phyloP scores from a whole-genome alignment of 2,888 invertebrate species.

The Acanthopleura granulata region DNA sequence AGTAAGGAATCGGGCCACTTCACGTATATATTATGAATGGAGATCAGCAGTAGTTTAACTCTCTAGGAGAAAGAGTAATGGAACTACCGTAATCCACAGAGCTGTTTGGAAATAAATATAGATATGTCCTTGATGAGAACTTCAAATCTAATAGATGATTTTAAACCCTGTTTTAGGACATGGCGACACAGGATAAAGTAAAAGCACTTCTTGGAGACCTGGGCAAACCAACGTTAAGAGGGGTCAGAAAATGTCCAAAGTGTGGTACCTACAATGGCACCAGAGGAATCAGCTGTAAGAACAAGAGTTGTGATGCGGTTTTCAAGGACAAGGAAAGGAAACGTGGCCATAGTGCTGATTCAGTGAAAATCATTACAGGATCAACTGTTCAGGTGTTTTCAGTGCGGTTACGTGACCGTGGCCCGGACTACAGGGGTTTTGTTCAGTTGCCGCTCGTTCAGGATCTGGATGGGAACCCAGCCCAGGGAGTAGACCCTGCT shows the following conservation, averaged over 20 bases:
- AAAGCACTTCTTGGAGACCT: constrained; percentile 72
- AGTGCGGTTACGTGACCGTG: constrained; percentile 78
- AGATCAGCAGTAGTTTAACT: no score
- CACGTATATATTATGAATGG: no score
- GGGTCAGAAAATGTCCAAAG: constrained; percentile 81
- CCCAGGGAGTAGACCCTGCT: constrained; percentile 56
- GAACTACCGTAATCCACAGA: no score
- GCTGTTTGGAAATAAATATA: no score
- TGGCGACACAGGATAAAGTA: constrained; percentile 49
- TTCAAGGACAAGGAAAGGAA: constrained; percentile 75
- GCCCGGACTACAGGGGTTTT: constrained; percentile 81
- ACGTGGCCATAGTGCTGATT: constrained; percentile 75
- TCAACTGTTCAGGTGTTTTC: constrained; percentile 77
- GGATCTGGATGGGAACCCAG: constrained; percentile 65
- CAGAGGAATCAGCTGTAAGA: constrained; percentile 81
- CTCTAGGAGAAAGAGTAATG: no score
- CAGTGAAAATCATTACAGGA: constrained; percentile 77
- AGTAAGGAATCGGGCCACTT: no score
- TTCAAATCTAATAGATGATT: no score
- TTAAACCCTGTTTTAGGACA: not conserved
- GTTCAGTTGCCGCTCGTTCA: constrained; percentile 74
- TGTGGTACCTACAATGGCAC: constrained; percentile 84
- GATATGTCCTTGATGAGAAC: no score
- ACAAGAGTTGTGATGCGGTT: constrained; percentile 78
- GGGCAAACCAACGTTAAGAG: constrained; percentile 78